Conservation (phyloP, 2,797 vertebrate genomes). For the Tarsius wallacei region DNA sequence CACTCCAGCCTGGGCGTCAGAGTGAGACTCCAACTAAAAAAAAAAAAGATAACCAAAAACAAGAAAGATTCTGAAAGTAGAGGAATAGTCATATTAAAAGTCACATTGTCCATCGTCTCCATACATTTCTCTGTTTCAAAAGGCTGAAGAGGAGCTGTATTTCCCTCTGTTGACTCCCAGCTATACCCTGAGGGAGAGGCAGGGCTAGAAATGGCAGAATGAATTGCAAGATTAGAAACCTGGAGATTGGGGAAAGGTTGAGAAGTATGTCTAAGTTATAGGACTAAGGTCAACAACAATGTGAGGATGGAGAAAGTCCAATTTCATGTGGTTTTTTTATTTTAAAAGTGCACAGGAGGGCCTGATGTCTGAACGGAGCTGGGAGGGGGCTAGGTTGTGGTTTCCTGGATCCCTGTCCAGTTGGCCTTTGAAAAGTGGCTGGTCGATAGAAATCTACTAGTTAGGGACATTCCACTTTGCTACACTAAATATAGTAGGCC, state of each 20-base stretch:
- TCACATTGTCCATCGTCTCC: conserved; percentile 21
- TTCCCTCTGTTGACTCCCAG: conserved; percentile 8
- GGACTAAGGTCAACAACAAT: conserved; percentile 59
- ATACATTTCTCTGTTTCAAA: neutral
- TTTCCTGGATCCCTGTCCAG: conserved; percentile 11
- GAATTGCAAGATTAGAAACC: conserved; percentile 39
- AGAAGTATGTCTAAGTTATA: conserved; percentile 27
- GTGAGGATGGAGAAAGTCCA: neutral
- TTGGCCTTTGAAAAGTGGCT: conserved; percentile 53
- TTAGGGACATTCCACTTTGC: conserved; percentile 35
- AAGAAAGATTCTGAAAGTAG: neutral
- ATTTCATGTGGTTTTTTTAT: neutral
- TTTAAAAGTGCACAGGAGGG: conserved; percentile 17
- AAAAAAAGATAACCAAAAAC: neutral
- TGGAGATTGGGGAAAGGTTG: conserved; percentile 22
- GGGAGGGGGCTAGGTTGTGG: neutral
- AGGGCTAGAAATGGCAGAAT: neutral
- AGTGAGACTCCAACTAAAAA: too few species aligned
- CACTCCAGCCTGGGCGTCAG: too few species aligned
- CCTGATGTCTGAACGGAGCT: conserved; percentile 50
- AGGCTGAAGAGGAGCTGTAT: neutral
- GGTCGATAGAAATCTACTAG: conserved; percentile 54
- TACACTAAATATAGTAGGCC: conserved; percentile 58
- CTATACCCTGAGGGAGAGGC: neutral
- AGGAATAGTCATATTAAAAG: neutral